These are phyloP conservation scores for Ptychoptera contaminata DNA, from an alignment of 2,888 invertebrate species.

Conservation along the genomic window DNA sequence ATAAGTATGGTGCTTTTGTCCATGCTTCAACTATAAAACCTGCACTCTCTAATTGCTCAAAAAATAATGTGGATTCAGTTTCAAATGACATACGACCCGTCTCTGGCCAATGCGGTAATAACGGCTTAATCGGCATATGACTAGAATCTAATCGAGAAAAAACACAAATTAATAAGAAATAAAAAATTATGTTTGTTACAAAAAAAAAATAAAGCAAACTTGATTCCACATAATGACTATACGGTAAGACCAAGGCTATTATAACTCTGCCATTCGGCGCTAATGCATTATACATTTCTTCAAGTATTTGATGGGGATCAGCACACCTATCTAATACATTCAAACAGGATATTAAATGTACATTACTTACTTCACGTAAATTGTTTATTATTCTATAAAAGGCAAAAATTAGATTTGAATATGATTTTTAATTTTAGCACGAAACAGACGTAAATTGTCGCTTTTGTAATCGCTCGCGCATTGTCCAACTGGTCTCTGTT, in stretches of 20 bases:
- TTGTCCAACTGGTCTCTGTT: constrained; percentile 82
- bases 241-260: constrained; percentile 86
- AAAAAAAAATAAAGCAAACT: constrained; percentile 34
- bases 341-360: constrained; percentile 44
- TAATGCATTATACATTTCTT: constrained; percentile 54
- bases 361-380: constrained; percentile 22
- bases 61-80: constrained; percentile 62
- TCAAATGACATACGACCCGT: constrained; percentile 54
- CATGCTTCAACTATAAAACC: constrained; percentile 68
- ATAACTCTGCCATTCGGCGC: constrained; percentile 58
- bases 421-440: constrained; percentile 2
- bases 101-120: constrained; percentile 39
- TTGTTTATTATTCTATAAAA: constrained; percentile 25
- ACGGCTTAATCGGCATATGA: constrained; percentile 35
- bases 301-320: constrained; percentile 61
- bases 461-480: constrained; percentile 63
- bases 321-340: constrained; percentile 91
- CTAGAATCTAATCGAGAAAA: constrained; percentile 33
- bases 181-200: not conserved
- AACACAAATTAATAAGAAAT: not conserved
- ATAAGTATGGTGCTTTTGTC: constrained; percentile 87
- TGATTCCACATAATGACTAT: constrained; percentile 84
- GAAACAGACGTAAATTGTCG: constrained; percentile 59
- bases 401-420: not conserved
- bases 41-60: constrained; percentile 35